Evolutionary conservation across 2,797 vertebrate genomes (phyloP).

Genomic region (Lycodopsis pacificus): DNA sequence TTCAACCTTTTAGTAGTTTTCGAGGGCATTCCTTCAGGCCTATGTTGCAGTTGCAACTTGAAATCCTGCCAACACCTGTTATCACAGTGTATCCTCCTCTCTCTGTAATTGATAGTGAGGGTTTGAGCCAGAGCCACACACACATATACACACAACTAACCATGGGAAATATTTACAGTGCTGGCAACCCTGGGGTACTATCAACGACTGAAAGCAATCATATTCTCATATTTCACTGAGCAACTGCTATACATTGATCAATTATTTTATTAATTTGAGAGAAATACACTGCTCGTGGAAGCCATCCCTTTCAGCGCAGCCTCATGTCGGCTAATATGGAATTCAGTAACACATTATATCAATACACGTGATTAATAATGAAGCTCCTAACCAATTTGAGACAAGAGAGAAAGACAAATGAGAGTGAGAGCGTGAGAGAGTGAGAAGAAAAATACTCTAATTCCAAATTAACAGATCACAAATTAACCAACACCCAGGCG

Average conservation of each 20-base stretch:
- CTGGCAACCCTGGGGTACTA: conserved; percentile 9
- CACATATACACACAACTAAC: background rate
- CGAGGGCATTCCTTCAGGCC: background rate
- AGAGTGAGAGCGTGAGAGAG: conserved; percentile 11
- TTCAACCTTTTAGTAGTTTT: conserved; percentile 7
- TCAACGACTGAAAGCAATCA: conserved; percentile 22
- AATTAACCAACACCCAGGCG: conserved; percentile 44
- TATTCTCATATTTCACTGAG: conserved; percentile 26
- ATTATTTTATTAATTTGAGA: conserved; percentile 20
- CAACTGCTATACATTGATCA: background rate
- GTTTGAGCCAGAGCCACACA: conserved; percentile 10
- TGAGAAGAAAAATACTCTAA: conserved; percentile 36
- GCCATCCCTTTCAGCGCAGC: background rate
- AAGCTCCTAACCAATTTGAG: conserved; percentile 3
- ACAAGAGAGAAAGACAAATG: conserved; percentile 7
- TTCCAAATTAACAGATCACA: conserved; percentile 60
- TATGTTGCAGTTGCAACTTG: background rate
- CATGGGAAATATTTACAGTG: conserved; percentile 1
- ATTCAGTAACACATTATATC: conserved; percentile 16
- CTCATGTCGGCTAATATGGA: conserved; percentile 11
- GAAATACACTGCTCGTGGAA: conserved; percentile 4
- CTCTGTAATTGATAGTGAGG: background rate
- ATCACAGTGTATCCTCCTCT: conserved; percentile 15
- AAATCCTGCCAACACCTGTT: background rate
- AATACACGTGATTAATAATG: conserved; percentile 20